Percentiles rank a stretch among this genome's conserved stretches.
These are phyloP conservation scores for Drosophila cardini DNA, from an alignment of 1,140 invertebrate genomes.

Conservation along the genomic window DNA sequence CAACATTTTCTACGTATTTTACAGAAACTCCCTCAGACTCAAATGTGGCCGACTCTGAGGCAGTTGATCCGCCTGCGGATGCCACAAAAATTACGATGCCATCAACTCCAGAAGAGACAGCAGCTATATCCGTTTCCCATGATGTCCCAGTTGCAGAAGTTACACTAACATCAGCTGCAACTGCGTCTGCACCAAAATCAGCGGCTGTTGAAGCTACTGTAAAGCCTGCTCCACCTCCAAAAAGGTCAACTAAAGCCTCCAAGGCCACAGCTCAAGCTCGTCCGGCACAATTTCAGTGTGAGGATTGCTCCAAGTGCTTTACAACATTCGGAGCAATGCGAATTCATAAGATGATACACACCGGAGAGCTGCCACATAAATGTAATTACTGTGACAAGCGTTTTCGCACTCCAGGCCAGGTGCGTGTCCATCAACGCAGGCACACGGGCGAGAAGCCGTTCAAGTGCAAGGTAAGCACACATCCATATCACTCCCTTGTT, in stretches of 20 bases:
- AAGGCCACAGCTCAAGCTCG: not conserved
- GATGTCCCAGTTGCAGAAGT: not conserved
- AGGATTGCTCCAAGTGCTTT: slow-evolving; percentile 65
- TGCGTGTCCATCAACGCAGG: slow-evolving; percentile 91
- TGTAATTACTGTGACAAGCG: slow-evolving; percentile 78
- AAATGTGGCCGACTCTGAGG: not conserved
- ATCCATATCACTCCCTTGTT: not conserved
- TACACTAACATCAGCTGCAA: not conserved
- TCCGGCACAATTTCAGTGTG: slow-evolving; percentile 34
- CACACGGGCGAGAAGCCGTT: slow-evolving; percentile 95
- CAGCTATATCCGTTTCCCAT: not conserved
- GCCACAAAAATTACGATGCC: not conserved
- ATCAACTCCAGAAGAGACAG: not conserved
- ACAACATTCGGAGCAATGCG: slow-evolving; percentile 67
- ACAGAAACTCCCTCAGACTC: slow-evolving; percentile 5
- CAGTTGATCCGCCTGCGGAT: not conserved
- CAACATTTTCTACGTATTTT: not conserved
- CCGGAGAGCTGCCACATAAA: slow-evolving; percentile 74
- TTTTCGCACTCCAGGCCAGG: slow-evolving; percentile 77
- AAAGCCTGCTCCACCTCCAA: not conserved
- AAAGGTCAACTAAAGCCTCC: not conserved
- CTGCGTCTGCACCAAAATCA: not conserved
- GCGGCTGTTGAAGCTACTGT: too few relatives aligned
- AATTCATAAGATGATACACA: slow-evolving; percentile 76
- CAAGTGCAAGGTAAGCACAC: slow-evolving; percentile 89